A percentile compares a stretch with the other conserved stretches of the same genome.
phyloP scores from a whole-genome alignment of 2,888 invertebrate species.

The Tubulanus polymorphus region DNA sequence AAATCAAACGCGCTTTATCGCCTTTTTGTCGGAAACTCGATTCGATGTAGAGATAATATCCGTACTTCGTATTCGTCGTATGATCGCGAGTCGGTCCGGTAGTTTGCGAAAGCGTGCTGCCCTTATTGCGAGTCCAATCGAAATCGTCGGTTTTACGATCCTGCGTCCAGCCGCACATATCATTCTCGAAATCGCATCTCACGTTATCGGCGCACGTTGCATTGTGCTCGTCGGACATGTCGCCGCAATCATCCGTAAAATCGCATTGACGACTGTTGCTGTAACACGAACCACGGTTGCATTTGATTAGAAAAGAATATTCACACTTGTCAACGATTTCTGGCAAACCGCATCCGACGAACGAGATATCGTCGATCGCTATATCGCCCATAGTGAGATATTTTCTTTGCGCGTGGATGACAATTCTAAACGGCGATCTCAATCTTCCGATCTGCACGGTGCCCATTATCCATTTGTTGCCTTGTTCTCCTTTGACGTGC shows the following conservation, averaged over 20 bases:
- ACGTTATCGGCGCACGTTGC: constrained; percentile 24
- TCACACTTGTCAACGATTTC: constrained; percentile 24
- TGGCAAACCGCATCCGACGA: constrained; percentile 18
- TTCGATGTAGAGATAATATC: constrained; percentile 42
- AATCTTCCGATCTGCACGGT: constrained; percentile 31
- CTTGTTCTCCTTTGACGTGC: constrained; percentile 27
- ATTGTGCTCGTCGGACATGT: constrained; percentile 37
- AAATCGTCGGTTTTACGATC: constrained; percentile 32
- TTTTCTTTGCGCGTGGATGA: constrained; percentile 27
- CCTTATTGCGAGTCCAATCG: constrained; percentile 42
- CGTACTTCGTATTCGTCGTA: constrained; percentile 23
- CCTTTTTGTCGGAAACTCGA: constrained; percentile 27
- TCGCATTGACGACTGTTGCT: constrained; percentile 39
- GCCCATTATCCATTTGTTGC: constrained; percentile 32
- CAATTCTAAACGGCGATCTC: constrained; percentile 25
- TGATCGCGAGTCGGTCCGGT: constrained; percentile 42
- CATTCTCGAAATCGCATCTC: constrained; percentile 40
- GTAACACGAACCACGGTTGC: constrained; percentile 52
- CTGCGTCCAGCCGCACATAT: constrained; percentile 38
- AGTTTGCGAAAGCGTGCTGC: constrained; percentile 26
- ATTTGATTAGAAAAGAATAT: constrained; percentile 51
- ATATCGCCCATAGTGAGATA: constrained; percentile 33
- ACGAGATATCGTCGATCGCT: constrained; percentile 43
- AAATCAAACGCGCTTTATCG: constrained; percentile 31
- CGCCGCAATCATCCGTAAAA: constrained; percentile 43